Evolutionary conservation across 2,113 vertebrate genomes (phyloP).

Genomic region (Neopipo cinnamomea): DNA sequence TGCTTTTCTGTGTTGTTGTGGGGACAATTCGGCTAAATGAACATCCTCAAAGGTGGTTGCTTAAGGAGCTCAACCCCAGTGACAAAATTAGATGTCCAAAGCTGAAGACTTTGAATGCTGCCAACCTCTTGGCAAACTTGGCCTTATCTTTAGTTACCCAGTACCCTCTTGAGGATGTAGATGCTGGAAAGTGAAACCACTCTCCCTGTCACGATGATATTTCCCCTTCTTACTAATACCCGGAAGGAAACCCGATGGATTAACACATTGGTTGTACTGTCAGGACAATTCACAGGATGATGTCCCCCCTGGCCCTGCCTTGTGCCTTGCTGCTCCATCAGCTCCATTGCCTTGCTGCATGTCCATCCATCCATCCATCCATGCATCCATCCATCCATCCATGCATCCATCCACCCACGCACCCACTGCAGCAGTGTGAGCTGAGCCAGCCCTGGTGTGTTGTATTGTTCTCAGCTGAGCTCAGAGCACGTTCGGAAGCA

Average conservation of each 20-base stretch:
- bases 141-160: background rate
- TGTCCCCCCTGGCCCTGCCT: background rate
- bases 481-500: background rate
- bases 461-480: background rate
- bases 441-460: rapidly evolving
- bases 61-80: background rate
- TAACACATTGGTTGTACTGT: background rate
- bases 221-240: background rate
- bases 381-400: background rate
- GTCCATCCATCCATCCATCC: background rate
- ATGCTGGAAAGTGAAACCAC: background rate
- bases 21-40: background rate
- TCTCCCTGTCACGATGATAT: background rate
- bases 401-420: background rate
- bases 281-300: background rate
- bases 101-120: background rate
- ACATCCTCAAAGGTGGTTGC: background rate
- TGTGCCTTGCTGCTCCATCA: background rate
- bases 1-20: background rate
- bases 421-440: background rate
- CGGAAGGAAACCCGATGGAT: background rate
- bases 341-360: background rate
- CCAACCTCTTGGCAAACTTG: background rate
- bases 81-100: background rate
- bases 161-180: background rate